Percentiles rank a stretch among this genome's conserved stretches.
Evolutionary conservation across 2,113 vertebrate species (phyloP).

Genomic region (Camelus dromedarius): DNA sequence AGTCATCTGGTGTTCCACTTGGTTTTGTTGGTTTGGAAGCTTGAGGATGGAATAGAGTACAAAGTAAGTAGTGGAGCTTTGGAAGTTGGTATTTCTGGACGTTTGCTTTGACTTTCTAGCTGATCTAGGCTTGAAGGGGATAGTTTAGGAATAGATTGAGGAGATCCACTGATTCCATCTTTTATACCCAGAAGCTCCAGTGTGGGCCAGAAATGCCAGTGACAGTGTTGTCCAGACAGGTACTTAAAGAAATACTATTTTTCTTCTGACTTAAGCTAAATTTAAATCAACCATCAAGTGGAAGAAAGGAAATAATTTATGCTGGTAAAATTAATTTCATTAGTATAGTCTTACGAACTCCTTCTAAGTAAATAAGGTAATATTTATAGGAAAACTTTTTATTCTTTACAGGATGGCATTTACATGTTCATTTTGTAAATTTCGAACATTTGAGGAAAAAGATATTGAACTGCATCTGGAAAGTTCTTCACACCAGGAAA

Average conservation of each 20-base stretch:
- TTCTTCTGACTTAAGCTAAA: not conserved
- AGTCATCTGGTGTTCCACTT: not conserved
- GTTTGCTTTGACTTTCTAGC: constrained; percentile 52
- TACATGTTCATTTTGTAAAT: constrained; percentile 94
- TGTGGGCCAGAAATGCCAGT: not conserved
- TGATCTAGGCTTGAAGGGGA: not conserved
- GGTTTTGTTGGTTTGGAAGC: not conserved
- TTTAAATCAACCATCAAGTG: constrained; percentile 8
- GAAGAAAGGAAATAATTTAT: constrained; percentile 41
- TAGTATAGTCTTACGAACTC: constrained; percentile 10
- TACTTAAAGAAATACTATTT: not conserved
- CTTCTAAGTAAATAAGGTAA: not conserved
- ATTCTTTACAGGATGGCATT: constrained; percentile 89
- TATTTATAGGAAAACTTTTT: constrained; percentile 54
- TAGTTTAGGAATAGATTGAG: not conserved
- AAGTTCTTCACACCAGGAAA: constrained; percentile 91
- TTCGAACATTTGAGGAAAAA: constrained; percentile 93
- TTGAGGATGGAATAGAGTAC: constrained; percentile 21
- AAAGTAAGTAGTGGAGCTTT: constrained; percentile 30
- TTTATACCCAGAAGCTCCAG: not conserved
- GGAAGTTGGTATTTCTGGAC: not conserved
- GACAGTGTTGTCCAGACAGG: not conserved
- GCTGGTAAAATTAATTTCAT: constrained; percentile 53
- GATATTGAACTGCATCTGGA: constrained; percentile 93
- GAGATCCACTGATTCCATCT: not conserved